phyloP scores from a whole-genome alignment of 1,140 invertebrate species.

The Pogonus chalceus region DNA sequence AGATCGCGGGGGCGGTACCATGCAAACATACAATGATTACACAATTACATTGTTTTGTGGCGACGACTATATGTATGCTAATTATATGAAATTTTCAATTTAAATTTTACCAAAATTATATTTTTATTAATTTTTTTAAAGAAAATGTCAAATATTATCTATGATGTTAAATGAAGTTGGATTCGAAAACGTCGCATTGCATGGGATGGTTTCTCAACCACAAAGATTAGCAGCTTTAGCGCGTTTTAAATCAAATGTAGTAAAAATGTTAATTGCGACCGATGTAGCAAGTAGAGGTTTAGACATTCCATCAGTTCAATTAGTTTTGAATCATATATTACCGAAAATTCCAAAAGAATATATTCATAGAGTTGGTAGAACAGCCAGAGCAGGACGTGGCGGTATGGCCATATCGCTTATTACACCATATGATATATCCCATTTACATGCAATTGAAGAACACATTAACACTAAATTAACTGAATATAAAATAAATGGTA shows the following conservation, averaged over 20 bases:
- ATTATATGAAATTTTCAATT: no score
- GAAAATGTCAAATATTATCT: constrained; percentile 73
- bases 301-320: constrained; percentile 78
- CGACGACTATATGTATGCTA: no score
- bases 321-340: constrained; percentile 91
- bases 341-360: constrained; percentile 87
- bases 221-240: constrained; percentile 67
- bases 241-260: constrained; percentile 76
- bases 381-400: constrained; percentile 80
- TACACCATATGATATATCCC: constrained; percentile 81
- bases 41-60: no score
- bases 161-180: constrained; percentile 79
- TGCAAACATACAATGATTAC: no score
- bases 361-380: constrained; percentile 93
- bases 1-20: no score
- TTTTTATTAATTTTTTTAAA: constrained; percentile 35
- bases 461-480: constrained; percentile 75
- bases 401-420: constrained; percentile 85
- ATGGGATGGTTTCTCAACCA: constrained; percentile 75
- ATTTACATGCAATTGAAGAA: constrained; percentile 78
- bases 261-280: constrained; percentile 87
- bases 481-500: constrained; percentile 76
- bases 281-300: constrained; percentile 92
- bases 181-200: constrained; percentile 76
- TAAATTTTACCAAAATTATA: no score